Evolutionary conservation across 2,888 invertebrate genomes (phyloP), one percentile per base, ranked within the genome.

Genomic region (Tethea ocularis): DNA sequence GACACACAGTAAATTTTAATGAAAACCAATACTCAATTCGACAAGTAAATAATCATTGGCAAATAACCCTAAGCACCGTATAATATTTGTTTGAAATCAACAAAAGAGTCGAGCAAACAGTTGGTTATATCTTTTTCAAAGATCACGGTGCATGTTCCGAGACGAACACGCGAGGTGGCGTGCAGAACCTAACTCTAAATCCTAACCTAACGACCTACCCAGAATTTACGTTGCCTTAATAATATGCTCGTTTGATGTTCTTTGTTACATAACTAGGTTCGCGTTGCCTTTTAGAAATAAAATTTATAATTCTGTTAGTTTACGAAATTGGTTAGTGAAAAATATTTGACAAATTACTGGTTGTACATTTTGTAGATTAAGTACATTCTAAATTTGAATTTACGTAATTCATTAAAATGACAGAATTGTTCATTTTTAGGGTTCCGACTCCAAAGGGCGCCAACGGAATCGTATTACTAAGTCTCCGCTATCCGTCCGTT

Each of bases 111-210:
- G 67, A 63, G 58, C 66, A 66, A 63, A 41, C 54, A 63, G 56
- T 58, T 66, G 57, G 46, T 46, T 66, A 74, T 77, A 77, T 78
- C 77, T 76, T 61, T 61, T 17, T 33, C 53, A 56, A 56, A 66
- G 71, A 78, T 78, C 78, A 60, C 62, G 64, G 66, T 66, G 69
- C 68, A 61, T 67, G 66, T 59, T 58, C 36, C 20, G 17, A 38
- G 46, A 54, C 54, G 60, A 52, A 26, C 84, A 84, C 84, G 84
- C 84, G 61, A 84, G 66, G 58, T 84, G 62, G 84, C 84, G 84
- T 84, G 84, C 73, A 24, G 54, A 57, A 56, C 66, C 68, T 70
- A 67, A 66, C 64, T 66, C 64, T 69, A 67, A 65, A 63, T 66
- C 64, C 64, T 71, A 66, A 70, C 74, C 75, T 81, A 76, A 78